These are phyloP conservation scores for Coracias cyanogaster DNA, from an alignment of 2,797 vertebrate genomes.

Conservation along the genomic window DNA sequence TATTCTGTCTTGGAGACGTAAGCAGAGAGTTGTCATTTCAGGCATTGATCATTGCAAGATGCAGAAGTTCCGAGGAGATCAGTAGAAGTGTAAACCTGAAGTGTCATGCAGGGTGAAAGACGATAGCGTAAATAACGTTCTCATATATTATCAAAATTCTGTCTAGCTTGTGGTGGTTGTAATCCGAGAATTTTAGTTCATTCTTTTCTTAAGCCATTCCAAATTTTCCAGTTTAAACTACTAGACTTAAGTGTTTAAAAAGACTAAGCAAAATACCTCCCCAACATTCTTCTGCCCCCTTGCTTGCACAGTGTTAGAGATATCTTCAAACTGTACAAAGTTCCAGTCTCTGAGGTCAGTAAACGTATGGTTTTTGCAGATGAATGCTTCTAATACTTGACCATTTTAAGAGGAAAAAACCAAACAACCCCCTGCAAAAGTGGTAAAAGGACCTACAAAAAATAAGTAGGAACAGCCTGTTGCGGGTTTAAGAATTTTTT, in stretches of 20 bases:
- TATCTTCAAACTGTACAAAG: neutral
- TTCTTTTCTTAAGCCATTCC: neutral
- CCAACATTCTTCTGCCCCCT: neutral
- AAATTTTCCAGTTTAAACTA: neutral
- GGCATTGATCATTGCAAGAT: neutral
- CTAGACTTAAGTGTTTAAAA: neutral
- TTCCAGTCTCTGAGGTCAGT: neutral
- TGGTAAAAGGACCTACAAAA: neutral
- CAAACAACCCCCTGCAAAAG: neutral
- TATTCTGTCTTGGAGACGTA: neutral
- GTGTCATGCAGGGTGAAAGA: neutral
- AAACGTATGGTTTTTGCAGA: neutral
- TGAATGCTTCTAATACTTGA: neutral
- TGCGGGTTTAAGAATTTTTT: neutral
- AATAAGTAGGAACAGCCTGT: neutral
- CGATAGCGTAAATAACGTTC: neutral
- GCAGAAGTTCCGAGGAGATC: neutral
- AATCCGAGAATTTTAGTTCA: neutral
- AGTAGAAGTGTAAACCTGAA: neutral
- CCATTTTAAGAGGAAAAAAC: neutral
- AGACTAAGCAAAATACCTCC: neutral
- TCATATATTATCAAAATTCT: neutral
- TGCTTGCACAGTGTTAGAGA: neutral
- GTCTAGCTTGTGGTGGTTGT: neutral
- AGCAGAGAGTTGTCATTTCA: neutral